Conservation (phyloP, 2,888 invertebrate genomes). For the Tineola bisselliella region DNA sequence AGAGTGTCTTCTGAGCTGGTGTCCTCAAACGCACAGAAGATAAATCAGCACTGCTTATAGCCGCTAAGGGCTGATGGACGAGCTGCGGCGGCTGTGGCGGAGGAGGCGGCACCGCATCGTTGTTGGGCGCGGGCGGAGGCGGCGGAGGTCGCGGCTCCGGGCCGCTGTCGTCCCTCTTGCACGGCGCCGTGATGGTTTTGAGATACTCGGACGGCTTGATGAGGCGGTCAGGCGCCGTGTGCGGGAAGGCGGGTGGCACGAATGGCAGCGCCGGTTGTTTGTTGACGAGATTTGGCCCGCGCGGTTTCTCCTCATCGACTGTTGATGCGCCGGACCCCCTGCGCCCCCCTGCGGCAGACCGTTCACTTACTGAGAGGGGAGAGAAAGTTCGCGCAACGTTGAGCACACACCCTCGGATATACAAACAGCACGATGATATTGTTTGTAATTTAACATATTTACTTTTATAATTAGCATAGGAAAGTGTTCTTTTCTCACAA, state of each 20-base stretch:
- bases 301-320: slow-evolving; percentile 60
- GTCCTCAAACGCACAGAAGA: slow-evolving; percentile 83
- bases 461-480: background rate
- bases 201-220: slow-evolving; percentile 94
- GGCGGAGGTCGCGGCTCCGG: slow-evolving; percentile 71
- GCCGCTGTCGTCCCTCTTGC: slow-evolving; percentile 62
- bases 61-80: slow-evolving; percentile 80
- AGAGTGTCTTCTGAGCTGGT: slow-evolving; percentile 81
- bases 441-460: background rate
- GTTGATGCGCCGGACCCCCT: slow-evolving; percentile 50
- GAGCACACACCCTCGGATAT: slow-evolving; percentile 34
- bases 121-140: slow-evolving; percentile 58
- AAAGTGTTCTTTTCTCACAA: background rate
- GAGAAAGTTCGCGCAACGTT: slow-evolving; percentile 54
- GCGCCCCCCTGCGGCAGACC: slow-evolving; percentile 33
- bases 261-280: slow-evolving; percentile 89
- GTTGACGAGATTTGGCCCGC: slow-evolving; percentile 77
- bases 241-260: slow-evolving; percentile 90
- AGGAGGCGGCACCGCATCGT: slow-evolving; percentile 39
- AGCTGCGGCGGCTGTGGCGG: slow-evolving; percentile 39
- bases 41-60: slow-evolving; percentile 88
- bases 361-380: slow-evolving; percentile 23
- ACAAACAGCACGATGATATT: background rate
- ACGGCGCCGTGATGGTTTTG: slow-evolving; percentile 79
- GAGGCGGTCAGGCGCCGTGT: slow-evolving; percentile 81